Percentiles rank a stretch among this genome's conserved stretches.
phyloP scores from a whole-genome alignment of 2,113 vertebrate species.

The Pungitius pungitius region DNA sequence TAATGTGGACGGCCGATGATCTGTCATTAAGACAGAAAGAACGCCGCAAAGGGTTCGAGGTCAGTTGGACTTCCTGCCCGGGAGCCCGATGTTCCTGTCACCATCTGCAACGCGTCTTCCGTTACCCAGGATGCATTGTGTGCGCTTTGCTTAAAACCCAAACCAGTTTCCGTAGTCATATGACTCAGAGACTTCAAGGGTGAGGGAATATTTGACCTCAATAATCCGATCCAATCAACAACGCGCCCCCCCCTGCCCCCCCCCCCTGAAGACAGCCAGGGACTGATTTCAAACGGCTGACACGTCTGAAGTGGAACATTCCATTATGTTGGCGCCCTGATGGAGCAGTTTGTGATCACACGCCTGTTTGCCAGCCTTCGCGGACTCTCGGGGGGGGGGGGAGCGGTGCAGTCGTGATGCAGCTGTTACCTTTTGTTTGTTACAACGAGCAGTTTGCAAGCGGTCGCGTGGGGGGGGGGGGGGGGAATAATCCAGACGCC shows the following conservation, averaged over 20 bases:
- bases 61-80: neutral
- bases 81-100: too few relatives aligned
- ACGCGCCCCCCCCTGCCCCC: too few relatives aligned
- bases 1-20: neutral
- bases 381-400: conserved; percentile 42
- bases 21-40: neutral
- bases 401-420: conserved; percentile 54
- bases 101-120: too few relatives aligned
- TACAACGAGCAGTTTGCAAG: conserved; percentile 55
- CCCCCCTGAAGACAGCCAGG: conserved; percentile 16
- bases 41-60: too few relatives aligned
- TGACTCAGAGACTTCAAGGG: too few relatives aligned
- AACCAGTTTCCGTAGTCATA: too few relatives aligned
- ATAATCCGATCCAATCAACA: conserved; percentile 57
- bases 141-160: neutral
- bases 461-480: neutral
- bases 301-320: conserved; percentile 57
- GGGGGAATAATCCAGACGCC: too few relatives aligned
- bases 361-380: conserved; percentile 57
- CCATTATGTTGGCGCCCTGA: conserved; percentile 56
- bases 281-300: conserved; percentile 45
- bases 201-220: conserved; percentile 62
- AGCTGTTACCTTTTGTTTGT: conserved; percentile 57
- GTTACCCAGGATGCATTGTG: neutral
- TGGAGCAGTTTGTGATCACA: conserved; percentile 55